These are phyloP conservation scores for Formica exsecta DNA, from an alignment of 1,140 invertebrate genomes.

Conservation along the genomic window DNA sequence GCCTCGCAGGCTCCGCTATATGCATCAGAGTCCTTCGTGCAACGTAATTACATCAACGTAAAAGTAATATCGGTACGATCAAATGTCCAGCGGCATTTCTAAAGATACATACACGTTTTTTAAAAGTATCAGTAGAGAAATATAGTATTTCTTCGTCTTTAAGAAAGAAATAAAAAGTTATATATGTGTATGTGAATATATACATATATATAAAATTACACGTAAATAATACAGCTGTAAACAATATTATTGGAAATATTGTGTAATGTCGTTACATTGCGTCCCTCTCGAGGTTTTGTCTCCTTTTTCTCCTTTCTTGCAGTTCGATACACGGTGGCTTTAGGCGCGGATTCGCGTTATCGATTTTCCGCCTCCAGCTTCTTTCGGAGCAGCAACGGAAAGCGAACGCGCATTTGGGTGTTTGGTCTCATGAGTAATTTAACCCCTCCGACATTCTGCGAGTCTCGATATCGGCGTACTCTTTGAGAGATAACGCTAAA, in stretches of 20 bases:
- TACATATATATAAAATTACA: too few species aligned
- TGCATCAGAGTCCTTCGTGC: background rate
- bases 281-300: background rate
- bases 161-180: background rate
- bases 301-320: background rate
- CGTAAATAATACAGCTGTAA: too few species aligned
- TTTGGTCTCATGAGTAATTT: conserved; percentile 36
- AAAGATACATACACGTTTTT: background rate
- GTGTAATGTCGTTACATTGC: conserved; percentile 1
- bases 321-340: background rate
- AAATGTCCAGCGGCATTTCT: conserved; percentile 20
- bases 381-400: background rate
- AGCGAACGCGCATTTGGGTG: background rate
- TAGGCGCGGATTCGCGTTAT: conserved; percentile 23
- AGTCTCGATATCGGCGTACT: background rate
- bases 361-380: conserved; percentile 49
- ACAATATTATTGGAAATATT: conserved; percentile 1
- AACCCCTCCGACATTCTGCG: background rate
- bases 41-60: conserved; percentile 39
- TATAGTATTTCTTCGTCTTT: background rate
- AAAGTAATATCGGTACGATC: conserved; percentile 15
- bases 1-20: conserved; percentile 19
- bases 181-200: too few species aligned
- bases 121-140: background rate
- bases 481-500: conserved; percentile 3